A percentile compares a stretch with the other conserved stretches of the same genome.
Conservation (phyloP, 2,797 vertebrate species). For the Chromis chromis region DNA sequence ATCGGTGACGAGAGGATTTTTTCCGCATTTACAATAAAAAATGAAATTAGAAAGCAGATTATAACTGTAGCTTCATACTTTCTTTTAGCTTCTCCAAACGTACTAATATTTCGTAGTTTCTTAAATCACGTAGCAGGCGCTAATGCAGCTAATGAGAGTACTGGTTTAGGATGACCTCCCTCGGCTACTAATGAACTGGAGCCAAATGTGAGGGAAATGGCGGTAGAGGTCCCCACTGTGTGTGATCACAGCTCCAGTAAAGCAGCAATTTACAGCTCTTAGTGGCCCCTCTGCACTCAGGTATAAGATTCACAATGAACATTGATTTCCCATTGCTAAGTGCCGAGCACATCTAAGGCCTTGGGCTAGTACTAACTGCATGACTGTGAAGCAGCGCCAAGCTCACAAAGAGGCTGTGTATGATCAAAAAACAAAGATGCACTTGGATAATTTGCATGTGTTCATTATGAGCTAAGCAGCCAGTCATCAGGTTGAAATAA, state of each 20-base stretch:
- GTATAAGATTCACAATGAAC: slow-evolving; percentile 43
- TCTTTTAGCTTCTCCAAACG: slow-evolving; percentile 20
- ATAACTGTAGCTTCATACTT: slow-evolving; percentile 15
- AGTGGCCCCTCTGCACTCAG: slow-evolving; percentile 42
- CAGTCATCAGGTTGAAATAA: slow-evolving; percentile 19
- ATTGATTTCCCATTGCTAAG: slow-evolving; percentile 61
- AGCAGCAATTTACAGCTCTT: slow-evolving; percentile 45
- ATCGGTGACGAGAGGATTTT: slow-evolving; percentile 24
- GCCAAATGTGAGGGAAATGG: slow-evolving; percentile 38
- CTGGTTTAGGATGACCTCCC: slow-evolving; percentile 33
- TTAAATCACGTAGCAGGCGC: slow-evolving; percentile 18
- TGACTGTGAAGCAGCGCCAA: slow-evolving; percentile 20
- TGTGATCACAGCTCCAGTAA: slow-evolving; percentile 47
- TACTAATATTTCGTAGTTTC: slow-evolving; percentile 5
- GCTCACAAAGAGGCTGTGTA: slow-evolving; percentile 13
- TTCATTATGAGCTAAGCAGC: slow-evolving; percentile 15
- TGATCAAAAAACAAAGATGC: slow-evolving; percentile 16
- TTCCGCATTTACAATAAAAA: slow-evolving; percentile 12
- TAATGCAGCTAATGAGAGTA: slow-evolving; percentile 28
- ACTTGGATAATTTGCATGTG: slow-evolving; percentile 29
- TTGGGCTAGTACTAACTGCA: slow-evolving; percentile 19
- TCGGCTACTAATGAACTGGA: slow-evolving; percentile 46
- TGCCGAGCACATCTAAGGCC: slow-evolving; percentile 43
- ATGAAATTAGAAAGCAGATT: slow-evolving; percentile 25
- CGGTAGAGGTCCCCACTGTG: slow-evolving; percentile 33